Base-by-base conservation (phyloP, 2,113 vertebrate species). In the Nipponia nippon region DNA sequence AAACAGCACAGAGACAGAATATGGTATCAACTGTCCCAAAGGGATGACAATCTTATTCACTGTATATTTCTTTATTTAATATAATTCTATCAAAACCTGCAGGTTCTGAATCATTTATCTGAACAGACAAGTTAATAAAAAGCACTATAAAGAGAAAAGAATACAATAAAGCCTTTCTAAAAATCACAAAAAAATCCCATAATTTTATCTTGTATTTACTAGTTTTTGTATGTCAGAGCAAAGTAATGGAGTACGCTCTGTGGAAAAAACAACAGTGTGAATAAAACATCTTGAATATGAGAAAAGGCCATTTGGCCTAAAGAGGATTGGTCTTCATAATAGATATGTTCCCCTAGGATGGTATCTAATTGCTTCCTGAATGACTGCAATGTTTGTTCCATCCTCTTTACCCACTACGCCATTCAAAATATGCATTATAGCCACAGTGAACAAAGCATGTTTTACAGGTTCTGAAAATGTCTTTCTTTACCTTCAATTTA, bases 141-240 rank as follows among this genome's bases (percentile, higher is more conserved):
- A 52, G 8, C 1, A 56, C 4, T 34, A 42, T 1, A 26, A 87
- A 59, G 5, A 50, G 34, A 61, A 84, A 72, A 27, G 3, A 61
- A 16, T 25, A 40, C 5, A 25, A 66, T 22, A 56, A 92, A 76
- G 11, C 2, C 23, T 49, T 79, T 40, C 8, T 69, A 69, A 91
- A 75, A 69, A 30, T 32, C 7, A 25, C 5, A 0, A 20, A 17
- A 47, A 20, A 42, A 5, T 2, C 0, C 2, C 3, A 5, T 11
- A 26, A n/a, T 86, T 94, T 93, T 62, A 17, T 30, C 19, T 72
- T 3, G 0, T 42, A 29, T 90, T 77, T 55, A 55, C 15, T 50
- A 32, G 1, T 16, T 84, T 83, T 61, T 34, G 6, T 27, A 40
- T 18, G 13, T 30, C 47, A 66, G 46, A 77, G n/a, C 34, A 89